These are phyloP conservation scores for Apis cerana DNA, from an alignment of 1,140 invertebrate species.

Conservation along the genomic window DNA sequence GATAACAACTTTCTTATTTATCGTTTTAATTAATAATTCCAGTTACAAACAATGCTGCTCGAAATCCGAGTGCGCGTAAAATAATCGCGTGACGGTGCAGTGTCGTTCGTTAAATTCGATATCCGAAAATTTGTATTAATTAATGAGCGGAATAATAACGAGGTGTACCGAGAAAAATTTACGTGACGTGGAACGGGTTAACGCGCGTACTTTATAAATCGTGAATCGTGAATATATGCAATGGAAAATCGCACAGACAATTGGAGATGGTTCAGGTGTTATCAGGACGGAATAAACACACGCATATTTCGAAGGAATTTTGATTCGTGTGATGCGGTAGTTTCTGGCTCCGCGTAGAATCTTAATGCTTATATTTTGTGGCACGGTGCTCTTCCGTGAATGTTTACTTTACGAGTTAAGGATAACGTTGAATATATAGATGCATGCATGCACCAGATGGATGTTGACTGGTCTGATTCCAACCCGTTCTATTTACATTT, in stretches of 20 bases:
- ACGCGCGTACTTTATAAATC: background rate
- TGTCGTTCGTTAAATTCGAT: constrained; percentile 14
- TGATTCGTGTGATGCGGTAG: too few relatives aligned
- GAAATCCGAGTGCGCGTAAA: background rate
- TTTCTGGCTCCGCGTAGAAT: background rate
- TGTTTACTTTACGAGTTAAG: constrained; percentile 20
- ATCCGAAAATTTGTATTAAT: constrained; percentile 18
- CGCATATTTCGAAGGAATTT: background rate
- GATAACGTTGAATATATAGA: background rate
- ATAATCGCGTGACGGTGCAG: constrained; percentile 1
- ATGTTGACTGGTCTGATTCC: constrained; percentile 5
- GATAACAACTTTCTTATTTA: background rate
- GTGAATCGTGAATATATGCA: background rate
- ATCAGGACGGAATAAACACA: too few relatives aligned
- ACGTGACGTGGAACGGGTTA: background rate
- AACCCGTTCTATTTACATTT: constrained; percentile 4
- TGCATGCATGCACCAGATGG: background rate
- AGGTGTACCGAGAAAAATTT: background rate
- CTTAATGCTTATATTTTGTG: constrained; percentile 10
- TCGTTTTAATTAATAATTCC: constrained; percentile 32
- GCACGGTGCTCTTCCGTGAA: background rate
- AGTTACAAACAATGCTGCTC: background rate
- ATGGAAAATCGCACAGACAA: background rate
- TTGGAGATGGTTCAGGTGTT: background rate
- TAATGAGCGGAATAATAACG: constrained; percentile 1